Base-by-base conservation (phyloP, 2,797 vertebrate species). In the Bucorvus abyssinicus region DNA sequence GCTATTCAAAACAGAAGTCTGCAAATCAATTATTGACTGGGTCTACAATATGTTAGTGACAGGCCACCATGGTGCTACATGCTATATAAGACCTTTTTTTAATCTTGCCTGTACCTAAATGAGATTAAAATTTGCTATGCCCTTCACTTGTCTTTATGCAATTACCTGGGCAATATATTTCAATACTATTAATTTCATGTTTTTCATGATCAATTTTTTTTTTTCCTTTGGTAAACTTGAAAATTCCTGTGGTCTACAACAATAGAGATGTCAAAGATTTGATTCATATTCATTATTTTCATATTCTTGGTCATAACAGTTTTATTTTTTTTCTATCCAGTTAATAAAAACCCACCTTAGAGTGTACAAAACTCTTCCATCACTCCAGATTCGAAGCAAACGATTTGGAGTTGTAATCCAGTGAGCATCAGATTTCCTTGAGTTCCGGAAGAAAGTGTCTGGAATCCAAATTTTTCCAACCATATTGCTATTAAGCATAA, bases 381-480 rank as follows among this genome's bases (percentile, higher is more conserved):
- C 99, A 93, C 98, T 99, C 99, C 99, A 99, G 89, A 99, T 98
- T 64, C 99, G 97, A 91, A 99, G 98, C 36, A 99, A 98, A 56
- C 99, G 98, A 89, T 99, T 99, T 27, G 99, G 99, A 47, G 99
- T 99, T 38, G 99, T 99, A 97, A 99, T 99, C 99, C 99, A 99
- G 91, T 99, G 99, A 86, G 99, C 99, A 59, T 99, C 99, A 4
- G 99, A 99, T 96, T 99, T 99, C 76, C 99, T 98, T 36, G 99
- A 99, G 92, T 99, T 99, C 95, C 99, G 97, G 97, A 99, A 99
- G 98, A 99, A 99, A 16, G 99, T 99, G 94, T 99, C 99, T 9
- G 99, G 99, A 91, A 99, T 99, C 99, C 99, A 99, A 89, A 99
- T 99, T 98, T 99, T 99, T 74, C 99, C 99, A 89, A 99, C 99